Evolutionary conservation across 2,888 invertebrate species (phyloP), one percentile per base, ranked within the genome.

Genomic region (Lycia hirtaria): DNA sequence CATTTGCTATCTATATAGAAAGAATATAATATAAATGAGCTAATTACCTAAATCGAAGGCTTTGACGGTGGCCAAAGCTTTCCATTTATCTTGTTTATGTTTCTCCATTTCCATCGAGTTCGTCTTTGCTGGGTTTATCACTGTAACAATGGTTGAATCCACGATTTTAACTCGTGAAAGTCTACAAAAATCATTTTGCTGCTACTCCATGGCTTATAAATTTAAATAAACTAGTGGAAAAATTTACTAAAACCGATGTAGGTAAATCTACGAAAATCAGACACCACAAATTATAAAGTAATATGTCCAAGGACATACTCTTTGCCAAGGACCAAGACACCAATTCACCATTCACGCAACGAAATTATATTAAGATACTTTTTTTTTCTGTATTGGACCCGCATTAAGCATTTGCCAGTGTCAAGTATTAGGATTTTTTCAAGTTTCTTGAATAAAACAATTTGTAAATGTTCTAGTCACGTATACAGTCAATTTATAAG

Each of bases 41-140:
- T 40, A 47, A 72, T 76, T 74, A 90, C 91, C 91, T 71, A 87
- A 76, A 73, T 91, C 92, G 65, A 92, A 92, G n/a, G 88, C 76
- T 73, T 91, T 90, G 6, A 90, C 78, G 0, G 92, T 92, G 17
- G 88, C 80, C 54, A 92, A 75, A 54, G 87, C 80, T 56, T 89
- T 87, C 92, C 92, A 92, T 69, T 88, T 88, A 55, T 85, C 80
- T 44, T 80, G 69, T 56, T 79, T 81, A 48, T 75, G 75, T 65
- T 77, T 83, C 56, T 87, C 84, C 90, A 90, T 90, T 55, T n/a
- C n/a, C n/a, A n/a, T n/a, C n/a, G n/a, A n/a, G 55, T 64, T 64
- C 52, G 51, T 69, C 61, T 52, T 59, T 57, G 15, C 51, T 64
- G 24, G 32, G 45, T 48, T 35, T 17, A 37, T 72, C 55, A 71